Conservation (phyloP, 2,888 invertebrate genomes). For the Himalopsyche kuldschensis region DNA sequence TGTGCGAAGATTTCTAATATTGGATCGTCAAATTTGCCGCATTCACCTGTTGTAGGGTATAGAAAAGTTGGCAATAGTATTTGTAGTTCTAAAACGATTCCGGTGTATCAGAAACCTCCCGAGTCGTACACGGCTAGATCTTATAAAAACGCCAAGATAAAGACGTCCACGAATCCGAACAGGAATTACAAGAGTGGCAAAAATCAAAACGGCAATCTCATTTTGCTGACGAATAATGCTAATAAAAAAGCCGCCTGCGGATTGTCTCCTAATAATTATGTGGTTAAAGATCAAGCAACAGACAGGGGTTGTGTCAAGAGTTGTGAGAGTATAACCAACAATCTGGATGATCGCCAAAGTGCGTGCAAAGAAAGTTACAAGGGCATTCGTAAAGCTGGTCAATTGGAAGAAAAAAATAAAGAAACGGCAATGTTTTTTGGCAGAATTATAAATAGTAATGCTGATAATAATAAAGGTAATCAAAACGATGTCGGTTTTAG, state of each 20-base stretch:
- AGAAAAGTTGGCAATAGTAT: neutral
- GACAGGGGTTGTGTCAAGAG: neutral
- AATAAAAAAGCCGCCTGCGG: neutral
- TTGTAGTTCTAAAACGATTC: conserved; percentile 3
- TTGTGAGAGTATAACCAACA: neutral
- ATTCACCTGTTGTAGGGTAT: neutral
- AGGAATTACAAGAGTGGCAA: neutral
- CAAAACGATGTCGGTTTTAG: neutral
- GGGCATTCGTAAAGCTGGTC: neutral
- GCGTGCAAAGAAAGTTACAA: neutral
- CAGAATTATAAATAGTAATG: neutral
- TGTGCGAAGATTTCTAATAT: neutral
- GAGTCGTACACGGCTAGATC: conserved; percentile 5
- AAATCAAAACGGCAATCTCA: conserved; percentile 17
- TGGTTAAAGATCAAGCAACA: neutral
- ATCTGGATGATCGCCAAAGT: neutral
- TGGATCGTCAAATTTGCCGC: no score
- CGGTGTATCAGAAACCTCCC: conserved; percentile 17
- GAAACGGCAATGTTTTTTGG: neutral
- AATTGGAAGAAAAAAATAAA: neutral
- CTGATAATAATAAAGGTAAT: neutral
- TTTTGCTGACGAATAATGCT: conserved; percentile 13
- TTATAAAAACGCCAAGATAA: neutral
- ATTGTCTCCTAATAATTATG: neutral
- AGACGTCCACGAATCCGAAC: neutral